Conservation (phyloP, 2,113 vertebrate species). For the Alexandromys fortis region DNA sequence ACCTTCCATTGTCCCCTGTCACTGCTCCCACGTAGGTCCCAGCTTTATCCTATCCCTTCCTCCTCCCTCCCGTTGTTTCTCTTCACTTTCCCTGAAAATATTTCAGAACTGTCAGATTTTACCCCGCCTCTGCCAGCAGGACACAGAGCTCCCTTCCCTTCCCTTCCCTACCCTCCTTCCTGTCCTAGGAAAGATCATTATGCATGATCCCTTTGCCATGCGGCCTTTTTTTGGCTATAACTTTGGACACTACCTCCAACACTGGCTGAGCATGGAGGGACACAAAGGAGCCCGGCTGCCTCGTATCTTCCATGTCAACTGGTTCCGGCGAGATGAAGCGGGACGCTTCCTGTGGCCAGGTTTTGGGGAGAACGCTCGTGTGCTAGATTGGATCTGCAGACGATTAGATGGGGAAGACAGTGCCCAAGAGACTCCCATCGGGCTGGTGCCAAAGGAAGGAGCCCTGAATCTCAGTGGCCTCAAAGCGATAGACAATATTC, state of each 20-base stretch:
- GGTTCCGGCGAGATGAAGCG: constrained; percentile 83
- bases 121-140: background rate
- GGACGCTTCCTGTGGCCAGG: constrained; percentile 85
- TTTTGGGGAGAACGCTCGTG: constrained; percentile 84
- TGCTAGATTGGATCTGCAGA: constrained; percentile 87
- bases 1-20: background rate
- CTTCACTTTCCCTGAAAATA: background rate
- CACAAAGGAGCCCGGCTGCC: constrained; percentile 76
- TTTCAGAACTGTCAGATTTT: background rate
- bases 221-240: constrained; percentile 88
- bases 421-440: constrained; percentile 84
- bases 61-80: background rate
- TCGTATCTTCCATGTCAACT: constrained; percentile 87
- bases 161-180: background rate
- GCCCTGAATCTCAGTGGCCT: constrained; percentile 85
- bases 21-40: background rate
- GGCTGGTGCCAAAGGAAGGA: constrained; percentile 85
- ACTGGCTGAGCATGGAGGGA: constrained; percentile 84
- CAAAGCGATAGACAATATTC: constrained; percentile 79
- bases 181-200: constrained; percentile 84
- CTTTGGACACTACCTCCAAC: constrained; percentile 83
- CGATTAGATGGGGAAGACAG: constrained; percentile 88
- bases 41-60: background rate
- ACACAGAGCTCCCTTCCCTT: background rate
- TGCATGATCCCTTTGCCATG: constrained; percentile 89